Evolutionary conservation across 2,888 invertebrate species (phyloP).

Genomic region (Andricus curvator): DNA sequence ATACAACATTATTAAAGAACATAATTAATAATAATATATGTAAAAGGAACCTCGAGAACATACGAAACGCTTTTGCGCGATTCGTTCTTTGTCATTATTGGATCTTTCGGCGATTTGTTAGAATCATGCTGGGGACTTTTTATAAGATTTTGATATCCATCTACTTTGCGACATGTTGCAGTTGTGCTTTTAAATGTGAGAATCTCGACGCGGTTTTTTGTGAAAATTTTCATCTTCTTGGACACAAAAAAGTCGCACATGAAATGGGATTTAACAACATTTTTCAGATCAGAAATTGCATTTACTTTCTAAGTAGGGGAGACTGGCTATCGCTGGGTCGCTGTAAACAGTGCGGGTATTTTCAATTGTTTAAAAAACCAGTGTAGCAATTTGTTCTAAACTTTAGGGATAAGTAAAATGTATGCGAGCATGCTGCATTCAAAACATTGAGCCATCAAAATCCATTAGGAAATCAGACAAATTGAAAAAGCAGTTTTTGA

Average conservation of each 20-base stretch:
- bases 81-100: not conserved
- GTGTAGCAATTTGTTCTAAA: too few relatives aligned
- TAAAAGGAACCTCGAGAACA: constrained; percentile 35
- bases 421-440: too few relatives aligned
- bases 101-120: not conserved
- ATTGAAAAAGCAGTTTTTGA: too few relatives aligned
- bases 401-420: too few relatives aligned
- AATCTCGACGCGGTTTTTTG: not conserved
- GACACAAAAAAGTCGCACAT: not conserved
- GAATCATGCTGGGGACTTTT: not conserved
- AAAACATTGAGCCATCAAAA: too few relatives aligned
- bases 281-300: constrained; percentile 6
- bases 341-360: too few relatives aligned
- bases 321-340: too few relatives aligned
- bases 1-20: constrained; percentile 50
- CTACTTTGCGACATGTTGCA: not conserved
- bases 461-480: too few relatives aligned
- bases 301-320: not conserved
- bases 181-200: not conserved
- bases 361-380: too few relatives aligned
- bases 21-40: constrained; percentile 48
- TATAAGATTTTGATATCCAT: constrained; percentile 5
- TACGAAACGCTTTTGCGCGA: not conserved
- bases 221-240: not conserved
- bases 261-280: not conserved